These are phyloP conservation scores for Sinhomidia bicolor DNA, from an alignment of 2,888 invertebrate genomes.

Conservation along the genomic window DNA sequence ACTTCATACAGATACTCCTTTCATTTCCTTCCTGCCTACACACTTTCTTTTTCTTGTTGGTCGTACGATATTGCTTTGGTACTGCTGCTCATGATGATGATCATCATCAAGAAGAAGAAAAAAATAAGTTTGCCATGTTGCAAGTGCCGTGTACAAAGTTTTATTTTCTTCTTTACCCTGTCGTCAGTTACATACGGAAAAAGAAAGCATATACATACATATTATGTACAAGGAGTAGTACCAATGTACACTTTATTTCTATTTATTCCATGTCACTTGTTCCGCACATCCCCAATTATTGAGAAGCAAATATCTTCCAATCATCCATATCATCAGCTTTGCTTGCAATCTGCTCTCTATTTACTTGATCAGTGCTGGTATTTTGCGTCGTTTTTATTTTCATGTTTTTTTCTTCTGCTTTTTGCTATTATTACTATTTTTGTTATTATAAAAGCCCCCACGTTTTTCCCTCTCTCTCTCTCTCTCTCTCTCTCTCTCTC, in stretches of 20 bases:
- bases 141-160: neutral
- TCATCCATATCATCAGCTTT: conserved; percentile 2
- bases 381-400: neutral
- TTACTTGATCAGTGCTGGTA: too few species aligned
- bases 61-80: neutral
- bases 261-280: conserved; percentile 53
- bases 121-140: too few species aligned
- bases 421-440: conserved; percentile 15
- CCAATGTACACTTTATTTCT: neutral
- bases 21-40: conserved; percentile 67
- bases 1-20: conserved; percentile 11
- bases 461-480: neutral
- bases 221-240: neutral
- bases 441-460: neutral
- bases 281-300: conserved; percentile 74
- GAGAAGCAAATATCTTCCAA: conserved; percentile 23
- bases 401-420: neutral
- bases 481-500: neutral
- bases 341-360: neutral
- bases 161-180: neutral
- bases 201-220: neutral
- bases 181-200: conserved; percentile 7
- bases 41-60: conserved; percentile 10
- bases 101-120: too few species aligned
- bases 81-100: neutral